Base-by-base conservation (phyloP, 1,140 invertebrate genomes). In the Diuraphis noxia region DNA sequence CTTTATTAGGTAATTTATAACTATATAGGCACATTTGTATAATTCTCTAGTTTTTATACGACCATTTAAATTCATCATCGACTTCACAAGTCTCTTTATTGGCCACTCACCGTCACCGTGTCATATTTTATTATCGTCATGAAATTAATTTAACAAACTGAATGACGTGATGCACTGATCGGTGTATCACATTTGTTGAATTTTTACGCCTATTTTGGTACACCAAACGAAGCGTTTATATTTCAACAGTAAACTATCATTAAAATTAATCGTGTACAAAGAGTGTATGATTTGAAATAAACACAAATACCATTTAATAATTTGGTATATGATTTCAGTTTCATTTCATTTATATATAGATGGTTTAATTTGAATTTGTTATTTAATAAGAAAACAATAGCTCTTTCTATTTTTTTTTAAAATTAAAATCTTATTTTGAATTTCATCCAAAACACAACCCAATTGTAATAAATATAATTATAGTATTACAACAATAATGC, bases 201-300 rank as follows among this genome's bases (percentile, higher is more conserved):
- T 88, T 63, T 63, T 88, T n/a, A 63, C 86, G 36, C 86, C 36
- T 40, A 38, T 88, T 88, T 63, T 86, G 36, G 49, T 46, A 38
- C 85, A 86, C 34, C 34, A 49, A 86, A 52, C 85, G 21, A n/a
- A 38, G n/a, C 85, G 34, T 86, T 86, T 30, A 52, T 25, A 49
- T 52, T 86, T 63, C 49, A 63, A 88, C 52, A 41, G 36, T 40
- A 19, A 13, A 25, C 25, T 8, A 25, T 63, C 25, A 38, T 88
- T 63, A 88, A 38, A 63, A 88, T 36, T 87, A 56, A 87, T 40
- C 40, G 38, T 40, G 17, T 52, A 86, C 52, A 63, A 40, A 40
- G 40, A 40, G 13, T 25, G 17, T 88, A 88, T 63, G 38, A 87
- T 56, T 87, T 87, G 40, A 88, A 88, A 63, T 86, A 25, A 86